phyloP scores from a whole-genome alignment of 1,140 invertebrate species.

The Zaprionus africanus region DNA sequence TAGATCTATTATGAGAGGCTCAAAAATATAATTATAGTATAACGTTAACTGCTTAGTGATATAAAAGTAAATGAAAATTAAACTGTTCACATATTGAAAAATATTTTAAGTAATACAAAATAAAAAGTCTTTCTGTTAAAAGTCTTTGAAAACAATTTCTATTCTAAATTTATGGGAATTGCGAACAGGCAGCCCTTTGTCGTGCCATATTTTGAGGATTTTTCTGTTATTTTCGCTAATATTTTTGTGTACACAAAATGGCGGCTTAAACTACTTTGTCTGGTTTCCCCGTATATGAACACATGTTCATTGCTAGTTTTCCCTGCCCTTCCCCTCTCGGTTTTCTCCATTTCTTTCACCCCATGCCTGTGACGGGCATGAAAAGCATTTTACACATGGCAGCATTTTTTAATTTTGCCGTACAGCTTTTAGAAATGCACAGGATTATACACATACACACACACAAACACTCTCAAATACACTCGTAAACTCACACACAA shows the following conservation, averaged over 20 bases:
- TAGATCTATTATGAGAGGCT: no score
- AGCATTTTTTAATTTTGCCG: constrained; percentile 84
- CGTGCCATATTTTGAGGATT: neutral
- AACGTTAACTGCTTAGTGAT: no score
- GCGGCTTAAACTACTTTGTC: constrained; percentile 31
- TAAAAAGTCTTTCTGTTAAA: neutral
- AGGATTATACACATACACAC: constrained; percentile 24
- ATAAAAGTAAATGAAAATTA: no score
- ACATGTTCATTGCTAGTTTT: constrained; percentile 40
- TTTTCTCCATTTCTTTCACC: constrained; percentile 31
- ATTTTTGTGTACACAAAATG: constrained; percentile 28
- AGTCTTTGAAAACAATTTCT: neutral
- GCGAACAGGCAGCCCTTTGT: neutral
- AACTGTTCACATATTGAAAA: no score
- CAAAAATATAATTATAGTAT: no score
- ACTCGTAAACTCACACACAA: constrained; percentile 32
- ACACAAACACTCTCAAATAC: constrained; percentile 23
- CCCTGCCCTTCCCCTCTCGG: constrained; percentile 11
- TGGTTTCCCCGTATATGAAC: constrained; percentile 14
- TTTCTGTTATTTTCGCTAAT: constrained; percentile 22
- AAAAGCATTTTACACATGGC: constrained; percentile 84
- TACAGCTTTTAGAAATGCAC: constrained; percentile 74
- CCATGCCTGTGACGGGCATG: constrained; percentile 64
- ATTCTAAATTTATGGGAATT: neutral
- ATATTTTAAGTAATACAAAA: no score